Conservation (phyloP, 2,113 vertebrate genomes). For the Ascaphus truei region DNA sequence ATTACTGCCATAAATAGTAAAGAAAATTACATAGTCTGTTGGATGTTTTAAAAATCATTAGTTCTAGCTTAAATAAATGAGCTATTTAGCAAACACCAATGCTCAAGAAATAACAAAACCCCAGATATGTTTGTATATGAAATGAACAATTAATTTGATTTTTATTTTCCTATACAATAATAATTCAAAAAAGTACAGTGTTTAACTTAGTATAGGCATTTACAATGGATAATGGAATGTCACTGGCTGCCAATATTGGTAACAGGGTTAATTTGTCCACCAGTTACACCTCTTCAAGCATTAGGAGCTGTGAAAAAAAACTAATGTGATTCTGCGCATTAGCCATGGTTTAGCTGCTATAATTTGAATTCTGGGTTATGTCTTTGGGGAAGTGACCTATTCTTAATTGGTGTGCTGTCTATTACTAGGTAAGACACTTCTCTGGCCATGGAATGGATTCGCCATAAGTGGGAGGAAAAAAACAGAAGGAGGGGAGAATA, state of each 20-base stretch:
- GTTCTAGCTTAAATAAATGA: too few relatives aligned
- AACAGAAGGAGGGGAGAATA: conserved; percentile 28
- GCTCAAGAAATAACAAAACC: too few relatives aligned
- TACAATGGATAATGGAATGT: too few relatives aligned
- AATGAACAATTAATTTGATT: too few relatives aligned
- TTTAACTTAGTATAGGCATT: too few relatives aligned
- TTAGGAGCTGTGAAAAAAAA: background rate
- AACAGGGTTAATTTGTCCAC: conserved; percentile 13
- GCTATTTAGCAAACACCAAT: too few relatives aligned
- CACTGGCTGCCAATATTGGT: background rate
- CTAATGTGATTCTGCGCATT: conserved; percentile 20
- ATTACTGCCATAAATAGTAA: too few relatives aligned
- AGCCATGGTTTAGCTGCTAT: conserved; percentile 27
- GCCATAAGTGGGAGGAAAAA: conserved; percentile 27
- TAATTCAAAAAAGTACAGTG: too few relatives aligned
- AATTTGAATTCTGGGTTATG: conserved; percentile 35
- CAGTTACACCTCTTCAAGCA: conserved; percentile 1
- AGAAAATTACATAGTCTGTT: too few relatives aligned
- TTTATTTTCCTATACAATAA: too few relatives aligned
- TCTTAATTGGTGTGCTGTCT: conserved; percentile 33
- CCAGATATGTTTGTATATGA: too few relatives aligned
- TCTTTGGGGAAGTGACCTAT: conserved; percentile 36
- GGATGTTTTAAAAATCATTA: too few relatives aligned
- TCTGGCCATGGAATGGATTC: conserved; percentile 24
- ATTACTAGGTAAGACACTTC: conserved; percentile 27